Evolutionary conservation across 2,797 vertebrate species (phyloP).

Genomic region (Aeoliscus strigatus): DNA sequence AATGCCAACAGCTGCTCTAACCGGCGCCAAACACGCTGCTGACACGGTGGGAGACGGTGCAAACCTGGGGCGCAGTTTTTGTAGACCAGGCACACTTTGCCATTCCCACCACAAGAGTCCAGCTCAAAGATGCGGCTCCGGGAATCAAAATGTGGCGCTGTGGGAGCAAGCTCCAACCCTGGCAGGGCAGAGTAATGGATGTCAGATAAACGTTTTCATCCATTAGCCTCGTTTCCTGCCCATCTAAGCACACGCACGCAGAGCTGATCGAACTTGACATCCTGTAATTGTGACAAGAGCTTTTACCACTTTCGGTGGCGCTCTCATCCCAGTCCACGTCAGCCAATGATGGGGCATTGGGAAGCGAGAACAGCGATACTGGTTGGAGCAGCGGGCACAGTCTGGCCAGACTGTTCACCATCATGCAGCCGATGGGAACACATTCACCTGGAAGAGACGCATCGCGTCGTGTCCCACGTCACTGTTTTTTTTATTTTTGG

Average conservation of each 20-base stretch:
- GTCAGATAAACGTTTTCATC: slow-evolving; percentile 36
- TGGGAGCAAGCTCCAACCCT: slow-evolving; percentile 67
- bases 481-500: no score
- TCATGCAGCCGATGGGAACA: slow-evolving; percentile 88
- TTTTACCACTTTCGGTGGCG: slow-evolving; percentile 63
- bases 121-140: slow-evolving; percentile 89
- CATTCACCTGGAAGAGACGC: slow-evolving; percentile 76
- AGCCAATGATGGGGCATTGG: slow-evolving; percentile 84
- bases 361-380: slow-evolving; percentile 81
- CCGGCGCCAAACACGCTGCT: neutral
- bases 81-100: slow-evolving; percentile 95
- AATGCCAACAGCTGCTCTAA: no score
- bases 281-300: slow-evolving; percentile 26
- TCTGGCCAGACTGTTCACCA: slow-evolving; percentile 82
- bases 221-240: slow-evolving; percentile 38
- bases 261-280: slow-evolving; percentile 25
- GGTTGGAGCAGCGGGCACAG: slow-evolving; percentile 81
- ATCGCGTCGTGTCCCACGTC: no score
- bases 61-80: slow-evolving; percentile 84
- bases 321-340: slow-evolving; percentile 87
- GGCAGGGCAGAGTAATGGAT: slow-evolving; percentile 24
- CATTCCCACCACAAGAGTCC: slow-evolving; percentile 87
- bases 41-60: neutral
- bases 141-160: slow-evolving; percentile 86
- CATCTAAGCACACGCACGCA: slow-evolving; percentile 26